Conservation (phyloP, 2,797 vertebrate species). For the Micromesistius poutassou region DNA sequence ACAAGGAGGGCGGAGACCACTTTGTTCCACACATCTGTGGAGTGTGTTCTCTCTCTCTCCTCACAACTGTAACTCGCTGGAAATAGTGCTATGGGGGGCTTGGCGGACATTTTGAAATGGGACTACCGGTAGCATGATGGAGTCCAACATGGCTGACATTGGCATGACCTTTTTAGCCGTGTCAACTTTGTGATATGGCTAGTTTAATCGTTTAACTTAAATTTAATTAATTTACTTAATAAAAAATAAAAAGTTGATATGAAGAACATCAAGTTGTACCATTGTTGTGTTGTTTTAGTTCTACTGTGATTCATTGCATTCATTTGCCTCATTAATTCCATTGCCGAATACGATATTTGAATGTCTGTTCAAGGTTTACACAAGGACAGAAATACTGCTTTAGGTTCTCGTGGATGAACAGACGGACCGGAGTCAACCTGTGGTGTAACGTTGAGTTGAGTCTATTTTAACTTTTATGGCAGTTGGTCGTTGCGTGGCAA, state of each 20-base stretch:
- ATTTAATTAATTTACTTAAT: too few relatives aligned
- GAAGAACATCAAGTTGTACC: not conserved
- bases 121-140: conserved; percentile 6
- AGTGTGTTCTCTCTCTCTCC: conserved; percentile 18
- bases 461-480: conserved; percentile 50
- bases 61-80: conserved; percentile 23
- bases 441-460: conserved; percentile 10
- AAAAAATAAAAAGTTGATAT: too few relatives aligned
- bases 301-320: not conserved
- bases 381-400: conserved; percentile 9
- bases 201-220: too few relatives aligned
- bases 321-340: not conserved
- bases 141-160: not conserved
- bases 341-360: not conserved
- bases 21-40: conserved; percentile 41
- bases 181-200: not conserved
- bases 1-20: conserved; percentile 37
- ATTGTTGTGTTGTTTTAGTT: not conserved
- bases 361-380: conserved; percentile 2
- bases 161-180: not conserved
- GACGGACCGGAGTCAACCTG: conserved; percentile 10
- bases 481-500: not conserved
- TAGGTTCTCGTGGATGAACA: conserved; percentile 36
- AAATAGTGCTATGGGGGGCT: conserved; percentile 8
- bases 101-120: conserved; percentile 30